phyloP scores from a whole-genome alignment of 2,888 invertebrate species.

The Xestia sexstrigata region DNA sequence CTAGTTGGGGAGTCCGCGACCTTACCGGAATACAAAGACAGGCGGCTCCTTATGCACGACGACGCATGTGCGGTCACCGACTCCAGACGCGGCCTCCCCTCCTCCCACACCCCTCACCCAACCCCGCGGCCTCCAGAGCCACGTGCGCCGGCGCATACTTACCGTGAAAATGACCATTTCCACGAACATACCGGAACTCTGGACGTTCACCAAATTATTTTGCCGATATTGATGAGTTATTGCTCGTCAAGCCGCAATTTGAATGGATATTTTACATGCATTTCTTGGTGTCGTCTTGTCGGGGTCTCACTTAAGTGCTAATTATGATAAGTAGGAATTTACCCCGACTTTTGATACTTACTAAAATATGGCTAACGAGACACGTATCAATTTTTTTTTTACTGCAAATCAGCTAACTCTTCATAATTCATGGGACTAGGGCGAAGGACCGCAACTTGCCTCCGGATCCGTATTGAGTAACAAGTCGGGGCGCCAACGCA shows the following conservation, averaged over 20 bases:
- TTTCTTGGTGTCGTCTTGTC: conserved; percentile 9
- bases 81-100: conserved; percentile 73
- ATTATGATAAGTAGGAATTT: conserved; percentile 32
- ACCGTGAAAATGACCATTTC: conserved; percentile 87
- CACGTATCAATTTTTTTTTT: not conserved
- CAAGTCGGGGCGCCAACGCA: conserved; percentile 75
- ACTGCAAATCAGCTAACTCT: not conserved
- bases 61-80: conserved; percentile 86
- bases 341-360: not conserved
- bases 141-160: conserved; percentile 80
- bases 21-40: conserved; percentile 86
- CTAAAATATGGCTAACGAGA: conserved; percentile 7
- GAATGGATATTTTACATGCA: conserved; percentile 19
- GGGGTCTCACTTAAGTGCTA: conserved; percentile 14
- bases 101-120: conserved; percentile 59
- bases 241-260: conserved; percentile 47
- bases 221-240: conserved; percentile 54
- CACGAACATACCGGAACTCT: conserved; percentile 85
- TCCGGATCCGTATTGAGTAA: conserved; percentile 80
- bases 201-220: conserved; percentile 65
- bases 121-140: conserved; percentile 70
- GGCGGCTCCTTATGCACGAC: conserved; percentile 84
- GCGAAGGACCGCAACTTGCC: conserved; percentile 72
- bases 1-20: conserved; percentile 84
- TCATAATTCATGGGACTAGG: conserved; percentile 38